Conservation (phyloP, 1,140 invertebrate species). For the Pogonus chalceus region DNA sequence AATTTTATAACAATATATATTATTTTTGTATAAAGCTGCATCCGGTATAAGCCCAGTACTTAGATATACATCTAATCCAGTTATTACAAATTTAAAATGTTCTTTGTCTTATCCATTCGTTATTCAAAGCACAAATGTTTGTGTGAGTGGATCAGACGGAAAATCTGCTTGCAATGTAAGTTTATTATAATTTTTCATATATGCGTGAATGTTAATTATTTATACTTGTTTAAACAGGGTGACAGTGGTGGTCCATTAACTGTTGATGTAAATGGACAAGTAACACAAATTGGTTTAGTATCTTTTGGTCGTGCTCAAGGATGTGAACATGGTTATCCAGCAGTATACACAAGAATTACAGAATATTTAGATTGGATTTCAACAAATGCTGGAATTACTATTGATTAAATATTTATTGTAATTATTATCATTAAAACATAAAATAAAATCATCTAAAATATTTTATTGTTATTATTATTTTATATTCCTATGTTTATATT, state of each 20-base stretch:
- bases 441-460: too few relatives aligned
- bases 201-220: slow-evolving; percentile 5
- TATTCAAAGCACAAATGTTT: slow-evolving; percentile 31
- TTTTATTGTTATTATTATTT: too few relatives aligned
- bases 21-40: slow-evolving; percentile 13
- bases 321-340: slow-evolving; percentile 39
- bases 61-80: slow-evolving; percentile 12
- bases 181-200: neutral
- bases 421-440: too few relatives aligned
- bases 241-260: slow-evolving; percentile 39
- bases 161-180: slow-evolving; percentile 20
- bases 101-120: slow-evolving; percentile 21
- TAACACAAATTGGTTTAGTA: slow-evolving; percentile 35
- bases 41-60: slow-evolving; percentile 19
- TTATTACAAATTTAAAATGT: slow-evolving; percentile 21
- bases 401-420: too few relatives aligned
- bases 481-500: too few relatives aligned
- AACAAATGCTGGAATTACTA: slow-evolving; percentile 34
- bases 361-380: slow-evolving; percentile 41
- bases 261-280: slow-evolving; percentile 24
- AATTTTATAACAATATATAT: neutral
- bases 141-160: slow-evolving; percentile 31
- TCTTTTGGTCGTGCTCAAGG: slow-evolving; percentile 40
- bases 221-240: slow-evolving; percentile 29
- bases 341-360: slow-evolving; percentile 43